Base-by-base conservation (phyloP, 1,140 invertebrate genomes). In the Popillia japonica region DNA sequence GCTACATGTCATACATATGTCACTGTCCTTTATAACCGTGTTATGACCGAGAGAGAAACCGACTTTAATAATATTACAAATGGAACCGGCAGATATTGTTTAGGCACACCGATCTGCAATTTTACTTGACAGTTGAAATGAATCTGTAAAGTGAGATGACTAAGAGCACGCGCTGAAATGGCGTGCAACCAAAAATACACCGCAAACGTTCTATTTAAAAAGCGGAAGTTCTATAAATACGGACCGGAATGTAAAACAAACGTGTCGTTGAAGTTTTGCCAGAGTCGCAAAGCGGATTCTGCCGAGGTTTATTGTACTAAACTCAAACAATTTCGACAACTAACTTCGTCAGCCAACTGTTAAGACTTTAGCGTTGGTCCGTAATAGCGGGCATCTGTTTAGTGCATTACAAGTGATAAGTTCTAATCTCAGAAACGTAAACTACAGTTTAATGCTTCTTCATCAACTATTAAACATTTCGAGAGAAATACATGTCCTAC, bases 321-420 rank as follows among this genome's bases (percentile, higher is more conserved):
- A 68, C 22, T 68, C 61, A 22, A 20, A 68, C 27, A 27, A 68
- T 34, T 68, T 68, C 61, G 11, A 68, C 22, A 27, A 68, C 61
- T 27, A 27, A 68, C 20, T 34, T 68, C 61, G 61, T 68, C 27
- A 34, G 61, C 61, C 22, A 68, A 68, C 61, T 68, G 20, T 68
- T 68, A 68, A 68, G 61, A 68, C 61, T 68, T 48, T 17, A 20
- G 27, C 22, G 61, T 22, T 22, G 11, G 61, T 17, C 61, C 17
- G 61, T 68, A 68, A 68, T 68, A 68, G 61, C 61, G 22, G 61
- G 61, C 61, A 68, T 68, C 61, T 68, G 61, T 68, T 68, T 68
- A 68, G 61, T 27, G 61, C 61, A 68, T 68, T 68, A 34, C 61
- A 68, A 68, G 61, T 68, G 61, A 68, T 68, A 68, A 68, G 17